phyloP scores from a whole-genome alignment of 2,113 vertebrate species.

The Reinhardtius hippoglossoides region DNA sequence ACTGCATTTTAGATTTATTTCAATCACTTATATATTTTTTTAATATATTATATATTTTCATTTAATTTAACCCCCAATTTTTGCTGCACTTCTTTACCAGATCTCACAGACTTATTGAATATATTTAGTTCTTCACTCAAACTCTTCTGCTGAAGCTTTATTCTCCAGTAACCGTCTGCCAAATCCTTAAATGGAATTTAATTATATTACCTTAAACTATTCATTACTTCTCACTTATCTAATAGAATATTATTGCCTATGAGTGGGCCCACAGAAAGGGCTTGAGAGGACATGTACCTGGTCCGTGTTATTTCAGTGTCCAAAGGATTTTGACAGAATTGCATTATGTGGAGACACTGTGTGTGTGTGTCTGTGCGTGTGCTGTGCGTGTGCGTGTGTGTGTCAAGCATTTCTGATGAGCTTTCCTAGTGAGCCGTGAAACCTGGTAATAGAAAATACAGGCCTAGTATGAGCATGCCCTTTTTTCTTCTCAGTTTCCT shows the following conservation, averaged over 20 bases:
- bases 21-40: neutral
- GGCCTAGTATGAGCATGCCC: constrained; percentile 14
- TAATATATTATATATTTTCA: neutral
- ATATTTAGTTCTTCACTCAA: too few species aligned
- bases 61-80: neutral
- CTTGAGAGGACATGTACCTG: neutral
- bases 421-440: constrained; percentile 53
- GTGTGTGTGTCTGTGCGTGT: too few species aligned
- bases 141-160: neutral
- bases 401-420: constrained; percentile 21
- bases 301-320: constrained; percentile 23
- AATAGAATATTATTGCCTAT: neutral
- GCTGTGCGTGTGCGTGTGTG: too few species aligned
- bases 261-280: neutral
- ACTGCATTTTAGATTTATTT: neutral
- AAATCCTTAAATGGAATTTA: neutral
- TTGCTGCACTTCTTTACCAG: neutral
- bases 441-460: constrained; percentile 30
- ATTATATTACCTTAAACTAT: neutral
- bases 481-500: constrained; percentile 45
- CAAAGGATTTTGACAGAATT: constrained; percentile 7
- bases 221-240: neutral
- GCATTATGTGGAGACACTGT: constrained; percentile 20
- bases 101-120: neutral
- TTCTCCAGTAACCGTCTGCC: neutral